Conservation (phyloP, 2,113 vertebrate species). For the Ceyx margarethae region DNA sequence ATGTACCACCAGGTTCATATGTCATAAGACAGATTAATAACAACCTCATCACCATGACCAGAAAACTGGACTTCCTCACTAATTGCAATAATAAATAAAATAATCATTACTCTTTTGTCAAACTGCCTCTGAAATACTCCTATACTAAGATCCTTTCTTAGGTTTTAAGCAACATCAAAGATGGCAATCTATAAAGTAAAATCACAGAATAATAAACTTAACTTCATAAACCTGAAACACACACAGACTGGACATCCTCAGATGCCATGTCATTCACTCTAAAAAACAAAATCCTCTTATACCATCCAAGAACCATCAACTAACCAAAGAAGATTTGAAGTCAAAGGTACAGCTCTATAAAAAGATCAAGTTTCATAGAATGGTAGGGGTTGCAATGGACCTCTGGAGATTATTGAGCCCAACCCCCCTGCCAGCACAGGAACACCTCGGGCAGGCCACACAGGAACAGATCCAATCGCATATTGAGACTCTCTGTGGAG, state of each 20-base stretch:
- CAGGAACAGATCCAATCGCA: too few species aligned
- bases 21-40: background rate
- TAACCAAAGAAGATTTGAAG: background rate
- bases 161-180: background rate
- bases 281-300: background rate
- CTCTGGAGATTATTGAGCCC: too few species aligned
- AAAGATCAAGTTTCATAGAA: background rate
- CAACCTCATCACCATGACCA: background rate
- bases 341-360: background rate
- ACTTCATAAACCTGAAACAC: background rate
- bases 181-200: background rate
- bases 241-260: background rate
- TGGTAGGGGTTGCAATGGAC: too few species aligned
- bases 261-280: background rate
- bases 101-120: background rate
- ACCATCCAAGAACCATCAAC: background rate
- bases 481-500: too few species aligned
- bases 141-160: background rate
- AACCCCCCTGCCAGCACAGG: too few species aligned
- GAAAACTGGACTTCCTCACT: background rate
- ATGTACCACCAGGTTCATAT: background rate
- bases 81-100: conserved; percentile 20
- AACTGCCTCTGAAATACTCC: background rate
- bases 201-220: background rate
- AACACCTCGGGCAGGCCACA: too few species aligned